Evolutionary conservation across 2,113 vertebrate genomes (phyloP), one percentile per base, ranked within the genome.

Genomic region (Centrocercus urophasianus): DNA sequence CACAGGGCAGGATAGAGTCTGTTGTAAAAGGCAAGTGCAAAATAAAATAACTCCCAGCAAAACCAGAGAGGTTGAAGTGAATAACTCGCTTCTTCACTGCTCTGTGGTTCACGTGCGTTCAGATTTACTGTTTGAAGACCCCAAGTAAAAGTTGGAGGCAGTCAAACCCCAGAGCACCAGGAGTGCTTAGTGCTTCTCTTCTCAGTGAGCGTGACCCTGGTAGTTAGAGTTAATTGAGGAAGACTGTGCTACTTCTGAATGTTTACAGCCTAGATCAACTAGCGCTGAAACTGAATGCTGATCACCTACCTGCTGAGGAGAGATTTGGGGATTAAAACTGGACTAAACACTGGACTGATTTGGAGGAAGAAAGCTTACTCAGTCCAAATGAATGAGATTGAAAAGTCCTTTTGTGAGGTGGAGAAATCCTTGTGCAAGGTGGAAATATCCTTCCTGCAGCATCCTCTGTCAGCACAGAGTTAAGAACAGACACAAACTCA

Each of bases 381-480:
- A 5, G 54, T 36, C 43, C 64, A 47, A 57, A 52, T 19, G 36
- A 72, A 34, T 13, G 24, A 77, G 42, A 66, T 2, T 77, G 79
- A 80, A 63, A 59, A 79, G 27, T 40, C 38, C 25, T 64, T 64
- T 64, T 64, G 36, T 24, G 16, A 38, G 24, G 54, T 56, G 54
- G 54, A 56, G 54, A 54, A 84, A 66, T 56, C 16, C 71, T 86
- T 86, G 73, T 19, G n/a, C 38, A 34, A 60, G 43, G 56, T 57
- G 17, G 56, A 32, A 57, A n/a, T n/a, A 32, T 57, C 56, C 56
- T 59, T 20, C 43, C 73, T 75, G 79, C 80, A 74, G 88, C 70
- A 74, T 64, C 82, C 76, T 71, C 64, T 91, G 83, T 76, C 95
- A 95, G 60, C 48, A 67, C 45, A 73, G 89, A 86, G 87, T 88